Evolutionary conservation across 2,888 invertebrate genomes (phyloP).

Genomic region (Caenorhabditis doughertyi): DNA sequence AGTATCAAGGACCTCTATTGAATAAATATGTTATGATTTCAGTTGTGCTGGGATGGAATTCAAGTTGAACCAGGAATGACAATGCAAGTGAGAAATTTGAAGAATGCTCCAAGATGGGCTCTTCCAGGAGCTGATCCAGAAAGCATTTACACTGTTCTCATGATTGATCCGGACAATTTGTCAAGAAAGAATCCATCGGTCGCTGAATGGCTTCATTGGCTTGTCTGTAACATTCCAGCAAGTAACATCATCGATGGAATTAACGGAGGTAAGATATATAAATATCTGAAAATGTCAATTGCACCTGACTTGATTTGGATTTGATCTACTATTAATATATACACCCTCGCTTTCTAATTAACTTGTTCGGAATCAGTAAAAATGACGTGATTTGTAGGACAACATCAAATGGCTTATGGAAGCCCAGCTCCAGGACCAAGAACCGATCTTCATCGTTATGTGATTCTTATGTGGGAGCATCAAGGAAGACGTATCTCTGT

Average conservation of each 20-base stretch:
- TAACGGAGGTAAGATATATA: conserved; percentile 77
- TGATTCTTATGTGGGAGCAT: conserved; percentile 82
- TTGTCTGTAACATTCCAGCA: conserved; percentile 82
- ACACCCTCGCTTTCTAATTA: neutral
- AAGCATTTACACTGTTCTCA: conserved; percentile 80
- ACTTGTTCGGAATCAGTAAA: neutral
- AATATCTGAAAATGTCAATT: neutral
- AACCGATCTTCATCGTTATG: conserved; percentile 82
- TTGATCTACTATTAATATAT: neutral
- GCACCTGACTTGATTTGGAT: neutral
- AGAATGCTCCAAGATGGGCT: conserved; percentile 81
- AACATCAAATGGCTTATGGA: conserved; percentile 82
- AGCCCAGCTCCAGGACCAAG: conserved; percentile 82
- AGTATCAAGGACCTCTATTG: neutral
- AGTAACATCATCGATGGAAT: conserved; percentile 82
- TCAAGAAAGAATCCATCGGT: conserved; percentile 82
- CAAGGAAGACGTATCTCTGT: conserved; percentile 77
- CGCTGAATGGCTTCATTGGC: conserved; percentile 83
- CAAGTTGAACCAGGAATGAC: conserved; percentile 80
- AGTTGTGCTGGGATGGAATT: conserved; percentile 82
- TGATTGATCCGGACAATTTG: conserved; percentile 83
- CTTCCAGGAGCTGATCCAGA: conserved; percentile 80
- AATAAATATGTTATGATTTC: conserved; percentile 47
- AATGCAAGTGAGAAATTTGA: conserved; percentile 77
- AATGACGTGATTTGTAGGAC: conserved; percentile 63